Evolutionary conservation across 2,888 invertebrate genomes (phyloP), one percentile per base, ranked within the genome.

Genomic region (Eristalis pertinax): DNA sequence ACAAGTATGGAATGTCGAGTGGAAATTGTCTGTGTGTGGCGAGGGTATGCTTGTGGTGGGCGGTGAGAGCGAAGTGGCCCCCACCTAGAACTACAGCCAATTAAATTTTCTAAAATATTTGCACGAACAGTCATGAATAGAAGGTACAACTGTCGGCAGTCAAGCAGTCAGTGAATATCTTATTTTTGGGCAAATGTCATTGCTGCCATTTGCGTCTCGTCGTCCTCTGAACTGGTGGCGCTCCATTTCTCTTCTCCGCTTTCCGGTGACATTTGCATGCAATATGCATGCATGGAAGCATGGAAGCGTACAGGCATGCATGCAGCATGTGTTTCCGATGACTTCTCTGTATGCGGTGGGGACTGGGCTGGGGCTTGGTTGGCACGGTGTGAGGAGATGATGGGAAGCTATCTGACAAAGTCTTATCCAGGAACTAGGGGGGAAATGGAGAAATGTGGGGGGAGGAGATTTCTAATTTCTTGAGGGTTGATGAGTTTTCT

Each of bases 291-390:
- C 77, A 50, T 50, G 50, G 50, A 50, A 50, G 19, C 50, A 19
- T 50, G 19, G 50, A 50, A 50, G 50, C 50, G n/a, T 50, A n/a
- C 19, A 19, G 43, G 64, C 70, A 73, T 77, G 69, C 65, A 67
- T 79, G 78, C 72, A 75, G 62, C 86, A 87, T 83, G 79, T 83
- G 78, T 63, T 85, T 81, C 67, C 79, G 78, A 84, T 87, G 86
- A 83, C 79, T 50, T 50, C 50, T 50, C 19, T 50, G 19, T 19
- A 29, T 29, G 29, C 32, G 32, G 8, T 32, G 32, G 0, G 32
- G 10, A 32, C 8, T 32, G 8, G 32, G 8, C 29, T 2, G 32
- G 7, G 7, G 32, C 1, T 4, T 29, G 29, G 50, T 19, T 2
- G 35, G 5, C 35, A 1, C 3, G 1, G 35, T 26, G 26, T 26